phyloP scores from a whole-genome alignment of 2,888 invertebrate species.

The Teleiodes luculella region DNA sequence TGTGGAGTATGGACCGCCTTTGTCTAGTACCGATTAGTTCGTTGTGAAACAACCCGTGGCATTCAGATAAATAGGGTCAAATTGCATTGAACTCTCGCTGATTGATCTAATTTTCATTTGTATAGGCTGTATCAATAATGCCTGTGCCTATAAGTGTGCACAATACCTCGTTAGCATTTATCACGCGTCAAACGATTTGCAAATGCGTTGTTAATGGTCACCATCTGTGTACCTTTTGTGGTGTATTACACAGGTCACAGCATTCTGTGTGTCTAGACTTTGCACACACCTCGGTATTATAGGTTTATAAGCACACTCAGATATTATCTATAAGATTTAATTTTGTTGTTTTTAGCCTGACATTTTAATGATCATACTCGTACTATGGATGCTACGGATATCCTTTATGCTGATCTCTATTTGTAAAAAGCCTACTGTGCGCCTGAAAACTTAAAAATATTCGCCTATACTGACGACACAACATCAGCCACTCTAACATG shows the following conservation, averaged over 20 bases:
- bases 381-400: too few relatives aligned
- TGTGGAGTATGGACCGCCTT: not conserved
- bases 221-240: not conserved
- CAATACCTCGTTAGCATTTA: slow-evolving; percentile 5
- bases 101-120: slow-evolving; percentile 2
- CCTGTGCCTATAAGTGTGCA: not conserved
- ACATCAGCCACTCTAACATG: too few relatives aligned
- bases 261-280: not conserved
- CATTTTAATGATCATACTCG: too few relatives aligned
- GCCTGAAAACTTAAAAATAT: too few relatives aligned
- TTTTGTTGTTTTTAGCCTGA: too few relatives aligned
- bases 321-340: too few relatives aligned
- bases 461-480: too few relatives aligned
- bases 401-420: too few relatives aligned
- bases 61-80: slow-evolving; percentile 1
- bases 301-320: too few relatives aligned
- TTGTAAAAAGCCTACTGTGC: too few relatives aligned
- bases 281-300: too few relatives aligned
- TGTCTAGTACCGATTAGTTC: slow-evolving; percentile 2
- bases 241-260: not conserved
- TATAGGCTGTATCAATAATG: not conserved
- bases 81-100: not conserved
- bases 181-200: not conserved
- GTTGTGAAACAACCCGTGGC: not conserved
- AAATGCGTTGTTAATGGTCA: not conserved